Conservation (phyloP, 2,888 invertebrate species). For the Perdita meconis region DNA sequence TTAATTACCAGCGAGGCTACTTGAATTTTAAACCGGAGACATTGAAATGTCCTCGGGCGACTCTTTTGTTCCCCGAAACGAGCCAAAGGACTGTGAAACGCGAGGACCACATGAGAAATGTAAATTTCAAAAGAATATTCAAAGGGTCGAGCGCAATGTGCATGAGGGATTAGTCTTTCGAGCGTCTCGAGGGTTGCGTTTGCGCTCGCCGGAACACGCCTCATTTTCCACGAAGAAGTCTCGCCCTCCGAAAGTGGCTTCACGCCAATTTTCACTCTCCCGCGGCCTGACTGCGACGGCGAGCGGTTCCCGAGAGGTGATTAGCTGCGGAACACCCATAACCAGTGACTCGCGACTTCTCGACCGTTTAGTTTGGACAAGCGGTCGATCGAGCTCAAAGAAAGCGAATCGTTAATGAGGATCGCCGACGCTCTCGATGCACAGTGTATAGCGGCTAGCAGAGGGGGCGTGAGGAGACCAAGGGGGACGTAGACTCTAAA, state of each 20-base stretch:
- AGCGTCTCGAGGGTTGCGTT: neutral
- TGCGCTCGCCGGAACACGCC: neutral
- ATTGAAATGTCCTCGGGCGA: constrained; percentile 33
- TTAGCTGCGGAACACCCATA: constrained; percentile 66
- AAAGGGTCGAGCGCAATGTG: neutral
- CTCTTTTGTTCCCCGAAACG: neutral
- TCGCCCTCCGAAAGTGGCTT: constrained; percentile 6
- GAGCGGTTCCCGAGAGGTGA: constrained; percentile 46
- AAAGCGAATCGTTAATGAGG: constrained; percentile 73
- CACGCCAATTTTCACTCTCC: constrained; percentile 25
- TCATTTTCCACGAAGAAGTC: neutral
- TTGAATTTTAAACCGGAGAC: constrained; percentile 50
- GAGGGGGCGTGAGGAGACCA: constrained; percentile 2
- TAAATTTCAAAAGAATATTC: constrained; percentile 48
- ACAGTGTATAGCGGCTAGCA: constrained; percentile 28
- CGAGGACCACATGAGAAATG: constrained; percentile 4
- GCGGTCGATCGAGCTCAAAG: constrained; percentile 68
- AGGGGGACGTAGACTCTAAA: constrained; percentile 53
- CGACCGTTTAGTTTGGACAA: constrained; percentile 66
- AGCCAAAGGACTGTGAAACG: neutral
- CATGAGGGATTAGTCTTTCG: neutral
- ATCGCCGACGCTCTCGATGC: constrained; percentile 51
- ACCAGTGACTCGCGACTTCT: constrained; percentile 71
- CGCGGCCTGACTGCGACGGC: neutral
- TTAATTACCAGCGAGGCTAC: constrained; percentile 19